phyloP scores from a whole-genome alignment of 2,797 vertebrate genomes.

The Emys orbicularis region DNA sequence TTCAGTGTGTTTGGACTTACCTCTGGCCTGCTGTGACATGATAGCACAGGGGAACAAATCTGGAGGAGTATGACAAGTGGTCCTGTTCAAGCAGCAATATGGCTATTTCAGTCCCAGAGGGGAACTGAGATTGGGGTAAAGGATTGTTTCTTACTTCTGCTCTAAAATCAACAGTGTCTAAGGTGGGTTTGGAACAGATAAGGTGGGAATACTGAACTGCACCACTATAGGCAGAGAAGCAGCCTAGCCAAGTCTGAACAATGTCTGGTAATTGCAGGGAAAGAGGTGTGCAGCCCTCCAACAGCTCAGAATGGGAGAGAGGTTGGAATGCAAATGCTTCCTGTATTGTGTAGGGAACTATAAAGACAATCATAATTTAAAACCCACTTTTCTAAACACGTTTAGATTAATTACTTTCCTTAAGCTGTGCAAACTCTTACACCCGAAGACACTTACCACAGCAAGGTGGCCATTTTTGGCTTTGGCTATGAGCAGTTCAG shows the following conservation, averaged over 20 bases:
- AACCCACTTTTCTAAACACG: neutral
- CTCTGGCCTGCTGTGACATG: neutral
- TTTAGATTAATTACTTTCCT: neutral
- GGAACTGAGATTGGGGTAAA: neutral
- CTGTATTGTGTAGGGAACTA: neutral
- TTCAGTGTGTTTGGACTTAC: neutral
- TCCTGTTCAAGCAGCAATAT: neutral
- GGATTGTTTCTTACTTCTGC: neutral
- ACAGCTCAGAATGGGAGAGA: neutral
- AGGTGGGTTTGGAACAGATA: neutral
- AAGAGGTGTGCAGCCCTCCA: neutral
- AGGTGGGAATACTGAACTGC: neutral
- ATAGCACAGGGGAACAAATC: neutral
- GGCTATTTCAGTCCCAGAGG: neutral
- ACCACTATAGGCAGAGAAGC: neutral
- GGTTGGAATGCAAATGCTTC: neutral
- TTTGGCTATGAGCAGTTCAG: constrained; percentile 94
- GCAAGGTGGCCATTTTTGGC: constrained; percentile 97
- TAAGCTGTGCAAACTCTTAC: rapidly evolving
- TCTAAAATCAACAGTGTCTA: neutral
- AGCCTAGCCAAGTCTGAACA: neutral
- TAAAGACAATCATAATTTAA: neutral
- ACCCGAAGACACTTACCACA: constrained; percentile 89
- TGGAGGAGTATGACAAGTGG: neutral
- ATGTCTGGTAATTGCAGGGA: neutral